Evolutionary conservation across 1,140 invertebrate genomes (phyloP).

Genomic region (Semibalanus balanoides): DNA sequence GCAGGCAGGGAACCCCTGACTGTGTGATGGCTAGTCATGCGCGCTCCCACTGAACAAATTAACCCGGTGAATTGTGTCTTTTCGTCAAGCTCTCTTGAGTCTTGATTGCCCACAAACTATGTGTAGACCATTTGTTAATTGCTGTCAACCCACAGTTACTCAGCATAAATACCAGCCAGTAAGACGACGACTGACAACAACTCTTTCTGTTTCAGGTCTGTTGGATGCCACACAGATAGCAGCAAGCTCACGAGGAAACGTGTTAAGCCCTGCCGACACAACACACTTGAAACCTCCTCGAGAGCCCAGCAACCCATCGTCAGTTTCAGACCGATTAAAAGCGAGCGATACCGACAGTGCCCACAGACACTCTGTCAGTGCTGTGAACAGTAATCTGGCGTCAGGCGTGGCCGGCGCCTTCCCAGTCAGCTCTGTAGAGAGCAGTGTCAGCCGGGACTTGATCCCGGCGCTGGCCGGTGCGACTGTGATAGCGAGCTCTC

Average conservation of each 20-base stretch:
- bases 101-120: neutral
- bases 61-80: neutral
- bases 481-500: no score
- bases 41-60: neutral
- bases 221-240: neutral
- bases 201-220: neutral
- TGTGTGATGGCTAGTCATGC: no score
- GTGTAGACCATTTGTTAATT: neutral
- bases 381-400: neutral
- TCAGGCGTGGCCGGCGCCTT: neutral
- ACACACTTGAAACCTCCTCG: no score
- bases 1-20: no score
- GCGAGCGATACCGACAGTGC: neutral
- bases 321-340: neutral
- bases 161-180: neutral
- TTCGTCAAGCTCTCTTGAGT: neutral
- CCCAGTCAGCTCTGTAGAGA: neutral
- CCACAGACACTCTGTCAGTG: neutral
- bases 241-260: neutral
- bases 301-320: neutral
- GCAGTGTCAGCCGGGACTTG: neutral
- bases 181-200: neutral
- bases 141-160: neutral
- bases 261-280: no score
- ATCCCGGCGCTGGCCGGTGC: no score